phyloP scores from a whole-genome alignment of 2,888 invertebrate species.

The Ecdyonurus torrentis region DNA sequence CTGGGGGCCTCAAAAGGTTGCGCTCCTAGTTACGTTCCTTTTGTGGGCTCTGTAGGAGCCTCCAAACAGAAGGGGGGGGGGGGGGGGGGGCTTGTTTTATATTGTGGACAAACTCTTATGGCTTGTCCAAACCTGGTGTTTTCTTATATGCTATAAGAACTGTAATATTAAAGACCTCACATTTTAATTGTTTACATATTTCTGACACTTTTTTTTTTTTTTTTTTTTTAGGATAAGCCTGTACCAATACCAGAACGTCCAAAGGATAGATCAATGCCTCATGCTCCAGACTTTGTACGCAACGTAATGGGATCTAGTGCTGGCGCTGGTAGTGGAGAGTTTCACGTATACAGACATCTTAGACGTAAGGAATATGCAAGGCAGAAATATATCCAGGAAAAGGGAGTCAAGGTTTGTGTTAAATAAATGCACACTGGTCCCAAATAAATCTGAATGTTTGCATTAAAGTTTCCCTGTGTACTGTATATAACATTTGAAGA shows the following conservation, averaged over 20 bases:
- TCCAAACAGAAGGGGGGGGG: too few species aligned
- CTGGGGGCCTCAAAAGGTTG: too few species aligned
- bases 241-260: slow-evolving; percentile 71
- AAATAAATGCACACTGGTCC: too few species aligned
- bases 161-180: too few species aligned
- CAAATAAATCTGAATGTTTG: too few species aligned
- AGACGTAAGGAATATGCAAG: slow-evolving; percentile 91
- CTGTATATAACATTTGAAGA: too few species aligned
- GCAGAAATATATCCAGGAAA: slow-evolving; percentile 82
- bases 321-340: slow-evolving; percentile 97
- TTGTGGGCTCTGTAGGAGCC: too few species aligned
- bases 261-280: slow-evolving; percentile 56
- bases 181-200: too few species aligned
- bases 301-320: slow-evolving; percentile 99
- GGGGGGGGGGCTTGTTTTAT: too few species aligned
- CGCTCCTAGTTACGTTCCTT: too few species aligned
- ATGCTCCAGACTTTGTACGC: slow-evolving; percentile 84
- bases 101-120: slow-evolving; percentile 10
- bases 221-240: slow-evolving; percentile 57
- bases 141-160: neutral
- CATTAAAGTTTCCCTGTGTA: too few species aligned
- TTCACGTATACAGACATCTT: slow-evolving; percentile 93
- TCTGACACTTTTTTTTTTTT: neutral
- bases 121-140: neutral
- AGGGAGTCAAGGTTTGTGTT: slow-evolving; percentile 58